A percentile compares a stretch with the other conserved stretches of the same genome.
These are phyloP conservation scores for Pempheris klunzingeri DNA, from an alignment of 2,797 vertebrate species.

Conservation along the genomic window DNA sequence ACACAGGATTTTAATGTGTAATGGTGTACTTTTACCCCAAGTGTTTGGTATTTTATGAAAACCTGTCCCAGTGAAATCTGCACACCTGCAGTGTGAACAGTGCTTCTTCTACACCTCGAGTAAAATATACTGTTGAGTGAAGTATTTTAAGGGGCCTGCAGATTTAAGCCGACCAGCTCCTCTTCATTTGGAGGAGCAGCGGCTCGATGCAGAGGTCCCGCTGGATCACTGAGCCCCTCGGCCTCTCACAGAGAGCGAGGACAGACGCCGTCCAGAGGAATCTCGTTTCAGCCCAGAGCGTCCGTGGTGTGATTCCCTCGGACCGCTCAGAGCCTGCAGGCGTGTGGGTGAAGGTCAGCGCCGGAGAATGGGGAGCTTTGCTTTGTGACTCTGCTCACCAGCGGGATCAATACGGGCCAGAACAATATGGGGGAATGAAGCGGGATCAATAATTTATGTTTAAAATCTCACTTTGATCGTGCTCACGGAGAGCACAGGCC, in stretches of 20 bases:
- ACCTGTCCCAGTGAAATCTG: no score
- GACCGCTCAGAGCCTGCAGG: conserved; percentile 1
- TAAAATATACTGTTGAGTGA: not conserved
- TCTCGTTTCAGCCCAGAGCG: not conserved
- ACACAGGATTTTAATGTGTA: not conserved
- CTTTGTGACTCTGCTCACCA: not conserved
- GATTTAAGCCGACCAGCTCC: not conserved
- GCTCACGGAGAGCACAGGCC: not conserved
- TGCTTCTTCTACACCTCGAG: not conserved
- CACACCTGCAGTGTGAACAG: not conserved
- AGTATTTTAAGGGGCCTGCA: not conserved
- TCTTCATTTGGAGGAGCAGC: conserved; percentile 9
- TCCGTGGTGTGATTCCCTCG: conserved; percentile 2
- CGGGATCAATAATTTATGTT: not conserved
- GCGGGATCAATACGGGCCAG: not conserved
- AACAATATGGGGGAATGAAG: not conserved
- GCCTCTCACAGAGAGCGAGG: not conserved
- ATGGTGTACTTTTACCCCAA: not conserved
- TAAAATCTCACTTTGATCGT: conserved; percentile 4
- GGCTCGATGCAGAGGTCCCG: conserved; percentile 9
- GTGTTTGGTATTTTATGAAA: not conserved
- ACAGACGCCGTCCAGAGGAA: not conserved
- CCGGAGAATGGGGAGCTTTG: not conserved
- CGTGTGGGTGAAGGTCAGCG: not conserved
- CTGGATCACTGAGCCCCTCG: conserved; percentile 13